Evolutionary conservation across 2,113 vertebrate genomes (phyloP).

Genomic region (Sebastes fasciatus): DNA sequence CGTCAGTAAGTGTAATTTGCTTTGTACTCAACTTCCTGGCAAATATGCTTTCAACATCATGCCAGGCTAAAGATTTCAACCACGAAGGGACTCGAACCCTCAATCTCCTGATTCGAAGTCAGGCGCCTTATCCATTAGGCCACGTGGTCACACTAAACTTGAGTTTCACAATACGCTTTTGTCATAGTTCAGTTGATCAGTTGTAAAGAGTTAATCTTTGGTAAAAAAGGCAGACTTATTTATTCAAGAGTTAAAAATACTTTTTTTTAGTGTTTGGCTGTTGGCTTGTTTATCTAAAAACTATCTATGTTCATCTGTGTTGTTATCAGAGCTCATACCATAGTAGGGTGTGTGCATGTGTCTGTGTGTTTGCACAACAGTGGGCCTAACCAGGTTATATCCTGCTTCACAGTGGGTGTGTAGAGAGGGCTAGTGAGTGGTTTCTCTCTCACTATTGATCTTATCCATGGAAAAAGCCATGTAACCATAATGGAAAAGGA

Average conservation of each 20-base stretch:
- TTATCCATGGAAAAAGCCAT: slow-evolving; percentile 32
- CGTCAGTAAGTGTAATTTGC: background rate
- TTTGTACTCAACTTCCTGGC: background rate
- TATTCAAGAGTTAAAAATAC: background rate
- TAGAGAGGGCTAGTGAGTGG: slow-evolving; percentile 20
- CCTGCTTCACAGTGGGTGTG: slow-evolving; percentile 27
- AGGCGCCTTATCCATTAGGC: too few relatives aligned
- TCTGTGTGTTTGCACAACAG: slow-evolving; percentile 35
- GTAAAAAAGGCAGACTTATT: background rate
- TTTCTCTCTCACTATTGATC: slow-evolving; percentile 51
- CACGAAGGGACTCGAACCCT: too few relatives aligned
- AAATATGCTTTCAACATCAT: background rate
- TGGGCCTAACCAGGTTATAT: slow-evolving; percentile 24
- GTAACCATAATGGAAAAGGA: slow-evolving; percentile 19
- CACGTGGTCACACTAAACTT: background rate
- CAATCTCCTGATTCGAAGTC: too few relatives aligned
- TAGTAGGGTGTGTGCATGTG: slow-evolving; percentile 23
- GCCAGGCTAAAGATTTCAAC: background rate
- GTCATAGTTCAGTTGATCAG: background rate
- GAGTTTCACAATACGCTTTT: background rate
- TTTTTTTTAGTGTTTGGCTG: background rate
- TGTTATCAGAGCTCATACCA: slow-evolving; percentile 16
- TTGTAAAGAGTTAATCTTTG: background rate
- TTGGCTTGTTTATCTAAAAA: slow-evolving; percentile 1
- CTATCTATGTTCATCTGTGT: too few relatives aligned